phyloP scores from a whole-genome alignment of 1,140 invertebrate species.

The Ceratosolen solmsi region DNA sequence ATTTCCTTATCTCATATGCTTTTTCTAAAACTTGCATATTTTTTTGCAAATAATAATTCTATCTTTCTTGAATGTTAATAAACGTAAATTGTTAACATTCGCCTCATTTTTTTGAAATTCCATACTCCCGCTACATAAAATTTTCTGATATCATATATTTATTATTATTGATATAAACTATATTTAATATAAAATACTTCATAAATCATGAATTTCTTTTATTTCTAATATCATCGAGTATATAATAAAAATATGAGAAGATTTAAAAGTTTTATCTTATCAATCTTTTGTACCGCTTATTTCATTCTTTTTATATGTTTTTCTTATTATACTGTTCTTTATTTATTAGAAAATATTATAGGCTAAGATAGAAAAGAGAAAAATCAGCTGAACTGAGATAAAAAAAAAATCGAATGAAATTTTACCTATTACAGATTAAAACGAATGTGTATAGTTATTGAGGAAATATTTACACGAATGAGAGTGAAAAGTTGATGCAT shows the following conservation, averaged over 20 bases:
- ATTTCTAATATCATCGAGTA: too few relatives aligned
- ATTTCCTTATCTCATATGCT: too few relatives aligned
- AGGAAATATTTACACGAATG: conserved; percentile 51
- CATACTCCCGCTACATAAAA: too few relatives aligned
- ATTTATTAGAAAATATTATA: neutral
- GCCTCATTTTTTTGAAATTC: too few relatives aligned
- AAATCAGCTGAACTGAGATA: neutral
- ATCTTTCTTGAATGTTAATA: too few relatives aligned
- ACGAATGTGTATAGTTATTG: conserved; percentile 47
- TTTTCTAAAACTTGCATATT: too few relatives aligned
- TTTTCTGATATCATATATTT: too few relatives aligned
- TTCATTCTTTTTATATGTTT: neutral
- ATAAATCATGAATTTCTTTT: too few relatives aligned
- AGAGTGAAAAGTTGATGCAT: neutral
- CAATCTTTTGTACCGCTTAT: neutral
- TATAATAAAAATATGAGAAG: neutral
- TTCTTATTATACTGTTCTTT: neutral
- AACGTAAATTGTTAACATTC: too few relatives aligned
- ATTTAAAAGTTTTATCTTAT: neutral
- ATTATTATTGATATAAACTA: too few relatives aligned
- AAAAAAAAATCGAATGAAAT: conserved; percentile 23
- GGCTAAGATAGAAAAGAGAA: conserved; percentile 23
- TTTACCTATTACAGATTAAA: conserved; percentile 39
- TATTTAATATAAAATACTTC: too few relatives aligned
- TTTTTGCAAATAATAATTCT: too few relatives aligned